A percentile compares a stretch with the other conserved stretches of the same genome.
phyloP scores from a whole-genome alignment of 2,797 vertebrate genomes.

The Ctenochaetus hawaiiensis region DNA sequence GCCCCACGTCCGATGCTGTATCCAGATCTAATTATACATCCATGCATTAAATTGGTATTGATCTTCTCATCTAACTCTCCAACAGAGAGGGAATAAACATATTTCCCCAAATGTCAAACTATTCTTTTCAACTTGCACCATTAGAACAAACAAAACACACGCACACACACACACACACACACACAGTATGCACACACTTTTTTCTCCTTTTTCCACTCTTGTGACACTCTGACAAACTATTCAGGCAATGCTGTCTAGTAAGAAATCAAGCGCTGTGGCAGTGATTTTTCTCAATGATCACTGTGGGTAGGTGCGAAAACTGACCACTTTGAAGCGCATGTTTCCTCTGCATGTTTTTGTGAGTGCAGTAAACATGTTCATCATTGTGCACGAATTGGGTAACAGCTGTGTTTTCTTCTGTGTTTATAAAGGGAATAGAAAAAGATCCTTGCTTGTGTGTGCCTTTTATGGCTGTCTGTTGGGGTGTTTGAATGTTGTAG shows the following conservation, averaged over 20 bases:
- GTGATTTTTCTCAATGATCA: slow-evolving; percentile 62
- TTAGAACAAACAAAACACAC: slow-evolving; percentile 4
- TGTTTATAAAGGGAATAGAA: slow-evolving; percentile 4
- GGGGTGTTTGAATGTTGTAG: slow-evolving; percentile 48
- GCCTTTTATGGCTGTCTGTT: slow-evolving; percentile 28
- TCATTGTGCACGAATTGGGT: slow-evolving; percentile 20
- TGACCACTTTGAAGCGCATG: slow-evolving; percentile 47
- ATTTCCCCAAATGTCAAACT: background rate
- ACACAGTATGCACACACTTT: background rate
- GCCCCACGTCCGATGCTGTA: no score
- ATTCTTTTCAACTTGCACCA: slow-evolving; percentile 8
- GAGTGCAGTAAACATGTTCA: background rate
- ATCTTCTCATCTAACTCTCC: background rate
- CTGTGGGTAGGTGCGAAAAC: slow-evolving; percentile 49
- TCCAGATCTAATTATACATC: no score
- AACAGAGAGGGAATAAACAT: background rate
- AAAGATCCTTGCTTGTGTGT: background rate
- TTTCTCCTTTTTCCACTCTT: slow-evolving; percentile 13
- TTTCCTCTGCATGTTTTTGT: slow-evolving; percentile 6
- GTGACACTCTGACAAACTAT: slow-evolving; percentile 23
- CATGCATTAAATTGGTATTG: background rate
- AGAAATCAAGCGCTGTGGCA: slow-evolving; percentile 65
- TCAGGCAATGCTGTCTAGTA: slow-evolving; percentile 33
- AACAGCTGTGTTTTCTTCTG: slow-evolving; percentile 4
- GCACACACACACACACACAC: background rate